Base-by-base conservation (phyloP, 1,140 invertebrate species). In the Penaeus vannamei region DNA sequence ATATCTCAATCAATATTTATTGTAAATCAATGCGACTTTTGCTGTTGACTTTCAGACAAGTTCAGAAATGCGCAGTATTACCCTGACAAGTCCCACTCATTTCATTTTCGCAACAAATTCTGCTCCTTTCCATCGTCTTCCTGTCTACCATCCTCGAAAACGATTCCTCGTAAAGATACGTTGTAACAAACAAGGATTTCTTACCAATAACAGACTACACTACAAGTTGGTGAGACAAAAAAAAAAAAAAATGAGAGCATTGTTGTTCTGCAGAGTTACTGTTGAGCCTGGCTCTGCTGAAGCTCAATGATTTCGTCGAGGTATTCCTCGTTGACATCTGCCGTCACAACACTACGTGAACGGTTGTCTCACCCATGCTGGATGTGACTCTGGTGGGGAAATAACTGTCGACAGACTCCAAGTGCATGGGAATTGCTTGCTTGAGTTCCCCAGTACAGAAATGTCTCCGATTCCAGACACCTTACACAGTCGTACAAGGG, bases 401-500 rank as follows among this genome's bases (percentile, higher is more conserved):
- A 17, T 66, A 84, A 36, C 60, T 60, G 36, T 84, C 83, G 83
- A 84, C 4, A 32, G 19, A 84, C 26, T 84, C 64, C 46, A 86
- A 61, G 85, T 86, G 85, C 69, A 36, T 79, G 46, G 81, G 66
- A 90, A 85, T 90, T 62, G 69, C 83, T 85, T 85, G 88, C 82
- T 85, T 85, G 83, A 85, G 64, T 80, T 85, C 84, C 66, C 69
- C 23, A 8, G 84, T 83, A 80, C 89, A 72, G 87, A 90, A 79
- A 66, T 61, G 32, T 89, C 87, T 84, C 59, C 66, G 26, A 79
- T 85, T 61, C 69, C 53, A 36, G 84, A 85, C 84, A 85, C 84
- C 84, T 90, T 69, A 86, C 84, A 82, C 89, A 86, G 76, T 90
- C 84, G 61, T 90, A 66, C 77, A 90, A 26, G 59, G 82, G 86